Evolutionary conservation across 2,888 invertebrate species (phyloP).

Genomic region (Hirtodrosophila confusa): DNA sequence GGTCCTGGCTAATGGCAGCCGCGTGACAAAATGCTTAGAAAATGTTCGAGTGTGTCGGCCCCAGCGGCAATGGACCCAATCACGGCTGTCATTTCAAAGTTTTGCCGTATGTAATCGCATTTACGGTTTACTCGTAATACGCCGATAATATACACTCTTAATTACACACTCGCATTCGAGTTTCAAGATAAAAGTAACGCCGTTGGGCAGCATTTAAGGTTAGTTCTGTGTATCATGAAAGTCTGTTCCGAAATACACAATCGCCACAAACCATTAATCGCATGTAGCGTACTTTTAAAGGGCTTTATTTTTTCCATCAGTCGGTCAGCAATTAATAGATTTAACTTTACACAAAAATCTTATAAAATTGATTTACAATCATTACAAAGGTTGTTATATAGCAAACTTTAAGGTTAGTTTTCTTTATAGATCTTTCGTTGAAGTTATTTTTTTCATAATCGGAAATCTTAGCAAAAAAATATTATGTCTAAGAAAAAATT

Average conservation of each 20-base stretch:
- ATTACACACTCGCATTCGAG: constrained; percentile 40
- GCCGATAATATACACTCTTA: constrained; percentile 31
- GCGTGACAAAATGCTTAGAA: constrained; percentile 59
- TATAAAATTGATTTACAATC: too few relatives aligned
- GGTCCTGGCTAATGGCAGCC: constrained; percentile 55
- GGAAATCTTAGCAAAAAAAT: too few relatives aligned
- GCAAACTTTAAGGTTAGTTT: too few relatives aligned
- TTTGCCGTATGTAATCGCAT: constrained; percentile 25
- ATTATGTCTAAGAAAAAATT: too few relatives aligned
- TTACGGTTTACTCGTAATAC: constrained; percentile 7
- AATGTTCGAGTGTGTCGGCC: constrained; percentile 7
- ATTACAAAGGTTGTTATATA: too few relatives aligned
- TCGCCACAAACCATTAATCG: background rate
- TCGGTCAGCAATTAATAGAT: too few relatives aligned
- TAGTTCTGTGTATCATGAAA: constrained; percentile 5
- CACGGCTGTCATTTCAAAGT: constrained; percentile 29
- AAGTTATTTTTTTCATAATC: too few relatives aligned
- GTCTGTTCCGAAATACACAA: constrained; percentile 19
- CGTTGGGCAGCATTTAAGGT: constrained; percentile 28
- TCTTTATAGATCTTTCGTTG: too few relatives aligned
- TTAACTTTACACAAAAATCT: too few relatives aligned
- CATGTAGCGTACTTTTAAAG: background rate
- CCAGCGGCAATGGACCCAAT: constrained; percentile 36
- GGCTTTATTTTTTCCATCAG: too few relatives aligned
- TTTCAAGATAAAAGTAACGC: constrained; percentile 40